These are phyloP conservation scores for Acestrorhynchus altus DNA, from an alignment of 2,797 vertebrate species.

Conservation along the genomic window DNA sequence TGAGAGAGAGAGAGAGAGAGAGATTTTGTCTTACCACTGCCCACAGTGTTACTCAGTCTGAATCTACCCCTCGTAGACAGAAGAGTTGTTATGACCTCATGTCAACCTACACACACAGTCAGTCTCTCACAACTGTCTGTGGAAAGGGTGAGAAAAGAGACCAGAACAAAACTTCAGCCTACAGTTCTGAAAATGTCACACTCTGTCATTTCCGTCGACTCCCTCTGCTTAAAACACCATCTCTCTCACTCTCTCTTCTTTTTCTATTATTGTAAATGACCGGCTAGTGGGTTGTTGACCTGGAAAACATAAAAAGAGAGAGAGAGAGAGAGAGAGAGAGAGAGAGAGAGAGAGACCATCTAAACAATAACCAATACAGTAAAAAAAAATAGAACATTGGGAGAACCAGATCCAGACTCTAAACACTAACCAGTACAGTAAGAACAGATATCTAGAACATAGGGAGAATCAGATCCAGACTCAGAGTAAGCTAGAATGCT, in stretches of 20 bases:
- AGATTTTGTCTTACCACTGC: slow-evolving; percentile 35
- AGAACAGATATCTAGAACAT: no score
- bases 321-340: no score
- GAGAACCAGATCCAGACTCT: no score
- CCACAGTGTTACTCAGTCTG: slow-evolving; percentile 49
- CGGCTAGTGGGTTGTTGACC: background rate
- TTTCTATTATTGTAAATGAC: no score
- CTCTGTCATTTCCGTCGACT: slow-evolving; percentile 42
- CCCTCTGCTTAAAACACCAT: background rate
- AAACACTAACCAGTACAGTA: no score
- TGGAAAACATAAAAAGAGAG: no score
- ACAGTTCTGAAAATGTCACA: slow-evolving; percentile 48
- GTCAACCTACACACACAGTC: slow-evolving; percentile 47
- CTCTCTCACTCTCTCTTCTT: background rate
- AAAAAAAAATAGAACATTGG: no score
- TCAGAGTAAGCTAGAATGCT: no score
- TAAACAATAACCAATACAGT: no score
- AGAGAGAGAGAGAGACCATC: no score
- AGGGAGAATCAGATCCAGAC: no score
- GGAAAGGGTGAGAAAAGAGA: slow-evolving; percentile 23
- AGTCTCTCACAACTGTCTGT: slow-evolving; percentile 31
- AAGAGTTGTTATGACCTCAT: slow-evolving; percentile 51
- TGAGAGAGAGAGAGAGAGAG: slow-evolving; percentile 31
- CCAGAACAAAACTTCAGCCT: slow-evolving; percentile 46
- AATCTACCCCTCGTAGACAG: slow-evolving; percentile 41